Evolutionary conservation across 1,140 invertebrate genomes (phyloP).

Genomic region (Halesus radiatus): DNA sequence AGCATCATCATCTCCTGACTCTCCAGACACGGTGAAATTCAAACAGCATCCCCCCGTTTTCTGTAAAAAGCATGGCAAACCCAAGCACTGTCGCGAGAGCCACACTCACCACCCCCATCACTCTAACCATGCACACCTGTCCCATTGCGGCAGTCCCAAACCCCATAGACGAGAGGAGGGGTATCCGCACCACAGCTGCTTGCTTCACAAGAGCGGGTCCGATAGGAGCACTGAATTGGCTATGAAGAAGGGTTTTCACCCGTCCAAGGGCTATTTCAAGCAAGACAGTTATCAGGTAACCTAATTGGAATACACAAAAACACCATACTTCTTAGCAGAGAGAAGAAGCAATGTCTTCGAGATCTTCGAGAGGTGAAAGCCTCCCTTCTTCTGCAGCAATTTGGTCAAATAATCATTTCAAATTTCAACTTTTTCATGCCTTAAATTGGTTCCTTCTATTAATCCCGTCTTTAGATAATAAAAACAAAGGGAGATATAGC

Average conservation of each 20-base stretch:
- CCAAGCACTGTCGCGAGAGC: conserved; percentile 6
- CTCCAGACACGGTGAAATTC: conserved; percentile 42
- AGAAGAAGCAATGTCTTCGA: no score
- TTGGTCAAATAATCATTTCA: no score
- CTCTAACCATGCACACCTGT: neutral
- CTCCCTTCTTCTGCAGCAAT: no score
- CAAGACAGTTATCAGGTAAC: conserved; percentile 70
- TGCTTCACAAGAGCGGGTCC: conserved; percentile 59
- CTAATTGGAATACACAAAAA: conserved; percentile 14
- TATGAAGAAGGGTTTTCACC: conserved; percentile 63
- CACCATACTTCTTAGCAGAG: no score
- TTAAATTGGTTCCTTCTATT: no score
- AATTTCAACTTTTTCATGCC: no score
- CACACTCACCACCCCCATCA: neutral
- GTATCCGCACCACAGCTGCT: neutral
- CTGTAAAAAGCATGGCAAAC: conserved; percentile 53
- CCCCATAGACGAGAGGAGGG: neutral
- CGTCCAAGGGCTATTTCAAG: conserved; percentile 60
- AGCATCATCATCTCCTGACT: conserved; percentile 49
- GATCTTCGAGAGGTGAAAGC: no score
- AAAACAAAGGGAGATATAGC: no score
- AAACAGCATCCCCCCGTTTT: conserved; percentile 40
- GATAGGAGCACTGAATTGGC: conserved; percentile 49
- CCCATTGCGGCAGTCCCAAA: neutral
- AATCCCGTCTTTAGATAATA: no score